Evolutionary conservation across 1,140 invertebrate species (phyloP).

Genomic region (Stenopsyche tienmushanensis): DNA sequence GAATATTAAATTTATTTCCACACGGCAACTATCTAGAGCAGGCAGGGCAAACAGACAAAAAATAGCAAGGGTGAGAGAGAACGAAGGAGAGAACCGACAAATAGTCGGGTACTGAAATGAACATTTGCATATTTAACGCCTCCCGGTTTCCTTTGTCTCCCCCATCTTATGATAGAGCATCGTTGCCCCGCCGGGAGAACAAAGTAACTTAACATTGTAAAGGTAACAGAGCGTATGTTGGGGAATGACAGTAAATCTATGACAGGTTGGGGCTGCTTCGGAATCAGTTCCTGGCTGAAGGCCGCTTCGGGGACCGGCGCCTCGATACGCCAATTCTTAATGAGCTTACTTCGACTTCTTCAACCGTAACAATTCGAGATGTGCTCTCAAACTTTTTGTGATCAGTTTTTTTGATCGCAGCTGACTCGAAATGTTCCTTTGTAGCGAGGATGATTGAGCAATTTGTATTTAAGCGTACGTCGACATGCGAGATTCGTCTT

Average conservation of each 20-base stretch:
- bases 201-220: constrained; percentile 35
- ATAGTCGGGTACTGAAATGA: constrained; percentile 19
- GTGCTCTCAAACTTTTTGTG: no score
- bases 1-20: constrained; percentile 17
- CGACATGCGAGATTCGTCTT: no score
- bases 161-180: background rate
- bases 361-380: no score
- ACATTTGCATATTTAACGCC: constrained; percentile 35
- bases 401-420: no score
- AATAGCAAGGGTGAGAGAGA: constrained; percentile 3
- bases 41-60: background rate
- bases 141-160: constrained; percentile 25
- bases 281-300: background rate
- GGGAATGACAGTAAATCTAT: constrained; percentile 30
- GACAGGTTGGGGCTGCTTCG: background rate
- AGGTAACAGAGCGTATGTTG: constrained; percentile 31
- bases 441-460: no score
- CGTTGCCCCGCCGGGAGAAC: constrained; percentile 7
- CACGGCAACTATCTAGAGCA: background rate
- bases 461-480: no score
- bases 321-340: background rate
- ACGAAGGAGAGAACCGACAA: background rate
- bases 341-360: no score
- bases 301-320: no score
- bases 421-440: no score